These are phyloP conservation scores for Petromus typicus DNA, from an alignment of 2,113 vertebrate genomes.

Conservation along the genomic window DNA sequence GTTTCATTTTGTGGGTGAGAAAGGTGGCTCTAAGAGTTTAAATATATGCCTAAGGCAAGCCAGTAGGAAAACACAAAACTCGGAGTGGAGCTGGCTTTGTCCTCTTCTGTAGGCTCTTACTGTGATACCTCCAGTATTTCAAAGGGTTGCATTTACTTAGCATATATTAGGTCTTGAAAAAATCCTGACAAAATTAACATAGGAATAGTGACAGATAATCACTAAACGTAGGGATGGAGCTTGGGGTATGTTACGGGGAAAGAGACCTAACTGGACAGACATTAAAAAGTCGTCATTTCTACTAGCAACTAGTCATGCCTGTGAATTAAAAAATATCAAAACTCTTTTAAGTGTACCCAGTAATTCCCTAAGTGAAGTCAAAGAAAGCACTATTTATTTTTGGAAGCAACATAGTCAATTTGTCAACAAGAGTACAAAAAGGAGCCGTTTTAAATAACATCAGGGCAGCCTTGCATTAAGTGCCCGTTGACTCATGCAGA, in stretches of 20 bases:
- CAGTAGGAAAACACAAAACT: neutral
- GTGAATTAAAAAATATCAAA: neutral
- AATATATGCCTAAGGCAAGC: neutral
- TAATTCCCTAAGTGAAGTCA: conserved; percentile 16
- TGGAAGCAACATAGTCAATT: neutral
- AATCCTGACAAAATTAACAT: neutral
- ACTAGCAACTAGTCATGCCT: neutral
- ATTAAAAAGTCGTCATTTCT: conserved; percentile 18
- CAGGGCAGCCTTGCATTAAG: neutral
- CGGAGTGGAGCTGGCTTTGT: neutral
- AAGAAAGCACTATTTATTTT: conserved; percentile 6
- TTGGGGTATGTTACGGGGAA: neutral
- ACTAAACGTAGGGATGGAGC: neutral
- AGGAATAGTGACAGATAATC: neutral
- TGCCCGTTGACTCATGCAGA: neutral
- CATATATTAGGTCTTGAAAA: conserved; percentile 48
- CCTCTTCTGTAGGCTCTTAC: neutral
- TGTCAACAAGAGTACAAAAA: neutral
- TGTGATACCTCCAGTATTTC: neutral
- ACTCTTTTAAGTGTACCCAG: neutral
- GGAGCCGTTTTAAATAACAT: neutral
- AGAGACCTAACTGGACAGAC: neutral
- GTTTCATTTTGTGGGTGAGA: conserved; percentile 24
- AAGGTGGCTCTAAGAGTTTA: neutral
- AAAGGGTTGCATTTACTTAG: conserved; percentile 5